Percentiles rank a stretch among this genome's conserved stretches.
Conservation (phyloP, 2,797 vertebrate genomes). For the Notolepis coatsorum region DNA sequence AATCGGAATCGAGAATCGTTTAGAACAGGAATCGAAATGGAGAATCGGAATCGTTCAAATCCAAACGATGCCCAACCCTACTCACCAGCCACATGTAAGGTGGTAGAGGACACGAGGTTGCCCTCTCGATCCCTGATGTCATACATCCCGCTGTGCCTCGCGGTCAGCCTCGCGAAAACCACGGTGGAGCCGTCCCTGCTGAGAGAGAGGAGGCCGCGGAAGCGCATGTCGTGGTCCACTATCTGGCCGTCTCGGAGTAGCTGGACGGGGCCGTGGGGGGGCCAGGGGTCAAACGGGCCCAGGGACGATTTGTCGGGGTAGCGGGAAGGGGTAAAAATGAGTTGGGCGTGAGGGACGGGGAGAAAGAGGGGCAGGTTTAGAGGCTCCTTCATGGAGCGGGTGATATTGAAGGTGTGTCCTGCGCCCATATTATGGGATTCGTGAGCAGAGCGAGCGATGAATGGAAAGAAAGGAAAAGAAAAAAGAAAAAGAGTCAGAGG, state of each 20-base stretch:
- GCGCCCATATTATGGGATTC: slow-evolving; percentile 18
- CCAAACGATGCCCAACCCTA: background rate
- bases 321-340: slow-evolving; percentile 70
- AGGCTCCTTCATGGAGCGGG: slow-evolving; percentile 73
- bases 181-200: slow-evolving; percentile 59
- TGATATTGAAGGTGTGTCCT: slow-evolving; percentile 75
- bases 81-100: slow-evolving; percentile 72
- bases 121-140: slow-evolving; percentile 71
- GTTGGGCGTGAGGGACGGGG: slow-evolving; percentile 65
- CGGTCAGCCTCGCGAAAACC: slow-evolving; percentile 60
- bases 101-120: slow-evolving; percentile 76
- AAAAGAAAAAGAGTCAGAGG: background rate
- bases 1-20: no score
- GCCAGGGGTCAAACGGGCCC: slow-evolving; percentile 61
- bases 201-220: slow-evolving; percentile 68
- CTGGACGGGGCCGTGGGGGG: slow-evolving; percentile 62
- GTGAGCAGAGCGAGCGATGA: slow-evolving; percentile 26
- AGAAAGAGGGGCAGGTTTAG: slow-evolving; percentile 76
- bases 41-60: no score
- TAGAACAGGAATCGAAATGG: no score
- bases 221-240: slow-evolving; percentile 57
- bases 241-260: slow-evolving; percentile 69
- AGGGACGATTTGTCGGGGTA: slow-evolving; percentile 57
- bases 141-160: slow-evolving; percentile 71
- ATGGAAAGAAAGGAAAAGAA: slow-evolving; percentile 10